Evolutionary conservation across 1,140 invertebrate genomes (phyloP), one percentile per base, ranked within the genome.

Genomic region (Drepana arcuata): DNA sequence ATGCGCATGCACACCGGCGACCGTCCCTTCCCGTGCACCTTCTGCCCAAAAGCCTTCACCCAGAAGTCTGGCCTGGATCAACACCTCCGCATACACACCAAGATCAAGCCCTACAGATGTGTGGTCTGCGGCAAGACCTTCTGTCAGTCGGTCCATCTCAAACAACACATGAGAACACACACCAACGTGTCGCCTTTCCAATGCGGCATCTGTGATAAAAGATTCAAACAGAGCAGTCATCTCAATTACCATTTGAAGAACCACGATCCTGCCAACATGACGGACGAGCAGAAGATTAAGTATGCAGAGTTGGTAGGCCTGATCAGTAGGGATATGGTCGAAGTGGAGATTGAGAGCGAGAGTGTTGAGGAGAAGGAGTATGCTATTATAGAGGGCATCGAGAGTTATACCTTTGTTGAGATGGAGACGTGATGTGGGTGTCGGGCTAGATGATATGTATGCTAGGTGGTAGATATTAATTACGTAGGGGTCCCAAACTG

Each of bases 21-120:
- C 27, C 90, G 94, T 42, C 95, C 95, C 0, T 97, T 94, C 77
- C 84, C 90, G 9, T 97, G 95, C 66, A 89, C 88, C 0, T 80
- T 93, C 9, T 97, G 95, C 67, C 85, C 89, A 1, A 93, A 96
- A 41, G 87, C 91, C 1, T 97, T 97, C 81, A 92, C 94, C 7
- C 95, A 94, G 68, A 92, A 93, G 44, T 74, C 74, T 0, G 79
- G 79, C 0, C 55, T 88, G 0, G 85, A 86, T 41, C 86, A 87
- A 16, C 91, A 92, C 40, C 78, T 89, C 42, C 68, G 87, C 15
- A 90, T 87, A 2, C 90, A 92, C 51, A 90, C 88, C 0, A 89
- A 89, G 26, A 7, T 83, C 74, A 47, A 86, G 35, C 89, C 89
- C 0, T 91, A 87, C 69, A 79, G 86, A 25, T 92, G 91, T 62